Evolutionary conservation across 2,797 vertebrate genomes (phyloP).

Genomic region (Coracias cyanogaster): DNA sequence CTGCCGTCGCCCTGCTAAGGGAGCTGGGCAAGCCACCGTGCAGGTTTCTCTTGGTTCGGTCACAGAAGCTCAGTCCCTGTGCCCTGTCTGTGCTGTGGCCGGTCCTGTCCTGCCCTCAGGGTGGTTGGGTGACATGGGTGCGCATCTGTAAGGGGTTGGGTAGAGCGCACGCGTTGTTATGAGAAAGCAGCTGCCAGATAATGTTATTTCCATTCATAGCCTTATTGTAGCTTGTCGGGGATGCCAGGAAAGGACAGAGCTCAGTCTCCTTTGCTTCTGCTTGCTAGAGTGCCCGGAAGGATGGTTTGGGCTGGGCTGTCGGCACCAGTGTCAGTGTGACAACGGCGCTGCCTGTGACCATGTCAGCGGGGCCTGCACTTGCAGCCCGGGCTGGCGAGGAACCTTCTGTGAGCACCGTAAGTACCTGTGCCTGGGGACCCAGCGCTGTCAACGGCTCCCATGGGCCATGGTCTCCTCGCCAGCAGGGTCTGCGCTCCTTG

Average conservation of each 20-base stretch:
- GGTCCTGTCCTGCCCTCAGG: not conserved
- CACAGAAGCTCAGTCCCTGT: rapidly evolving
- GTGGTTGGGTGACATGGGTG: rapidly evolving
- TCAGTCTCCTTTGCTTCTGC: not conserved
- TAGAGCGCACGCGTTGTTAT: rapidly evolving
- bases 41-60: not conserved
- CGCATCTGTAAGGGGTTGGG: rapidly evolving
- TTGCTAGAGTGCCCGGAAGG: constrained; percentile 86
- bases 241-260: rapidly evolving
- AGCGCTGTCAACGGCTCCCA: rapidly evolving
- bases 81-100: not conserved
- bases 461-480: rapidly evolving
- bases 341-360: constrained; percentile 90
- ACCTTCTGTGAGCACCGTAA: constrained; percentile 92
- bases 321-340: constrained; percentile 88
- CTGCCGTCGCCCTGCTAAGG: not conserved
- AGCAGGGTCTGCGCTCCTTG: not conserved
- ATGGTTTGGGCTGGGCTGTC: constrained; percentile 86
- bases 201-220: not conserved
- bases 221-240: rapidly evolving
- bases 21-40: rapidly evolving
- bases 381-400: constrained; percentile 90
- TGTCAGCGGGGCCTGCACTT: constrained; percentile 92
- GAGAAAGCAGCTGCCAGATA: not conserved
- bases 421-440: not conserved